Evolutionary conservation across 2,888 invertebrate genomes (phyloP), one percentile per base, ranked within the genome.

Genomic region (Panopea generosa): DNA sequence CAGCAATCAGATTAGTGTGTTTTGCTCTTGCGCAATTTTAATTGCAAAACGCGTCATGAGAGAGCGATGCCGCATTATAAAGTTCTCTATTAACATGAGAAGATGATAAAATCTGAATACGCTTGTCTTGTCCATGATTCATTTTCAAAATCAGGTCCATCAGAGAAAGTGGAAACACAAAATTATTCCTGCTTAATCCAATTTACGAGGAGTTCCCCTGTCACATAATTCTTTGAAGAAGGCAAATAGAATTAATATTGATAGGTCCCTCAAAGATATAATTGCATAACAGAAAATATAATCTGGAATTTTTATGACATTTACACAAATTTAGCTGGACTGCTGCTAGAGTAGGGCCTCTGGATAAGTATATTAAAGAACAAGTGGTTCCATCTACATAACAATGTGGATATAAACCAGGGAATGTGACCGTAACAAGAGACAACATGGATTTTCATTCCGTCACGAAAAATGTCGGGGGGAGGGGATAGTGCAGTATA

Each of bases 51-150:
- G 72, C 57, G 72, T 72, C 77, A 77, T 47, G 57, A 33, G 50
- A 63, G 72, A 65, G 60, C 33, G 73, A 74, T 63, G 71, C 63
- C 65, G 67, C 60, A 72, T 75, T 79, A 75, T 69, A 72, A 80
- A 62, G 56, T 73, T 72, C 69, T 63, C 72, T 61, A 75, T 80
- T 80, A 80, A 80, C 75, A 80, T 80, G 79, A 75, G 76, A 80
- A 80, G 75, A 80, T 76, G 79, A 80, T 80, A 80, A 80, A 76
- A 76, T 80, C 79, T 76, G 75, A 78, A 76, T 72, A 80, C 75
- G 56, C 40, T 66, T 70, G 75, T 76, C 75, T 76, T 76, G 43
- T 60, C 57, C 67, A 80, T 80, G 79, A 80, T 80, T 80, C 79
- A 80, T 76, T 62, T 61, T 53, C 60, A 52, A 66, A 65, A 56